Conservation (phyloP, 2,797 vertebrate species). For the Gallinago nigripennis region DNA sequence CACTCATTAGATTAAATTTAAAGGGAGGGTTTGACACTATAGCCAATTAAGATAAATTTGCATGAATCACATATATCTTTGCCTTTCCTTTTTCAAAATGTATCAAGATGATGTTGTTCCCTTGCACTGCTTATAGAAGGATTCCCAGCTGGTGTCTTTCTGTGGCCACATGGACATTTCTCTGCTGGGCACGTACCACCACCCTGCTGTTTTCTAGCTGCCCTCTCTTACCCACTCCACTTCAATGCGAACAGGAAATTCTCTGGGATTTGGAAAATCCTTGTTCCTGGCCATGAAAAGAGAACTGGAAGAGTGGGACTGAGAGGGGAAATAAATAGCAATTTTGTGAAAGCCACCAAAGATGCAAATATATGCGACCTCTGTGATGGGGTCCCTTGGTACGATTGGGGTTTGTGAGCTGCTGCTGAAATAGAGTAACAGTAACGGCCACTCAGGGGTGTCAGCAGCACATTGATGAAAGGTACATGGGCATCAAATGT, state of each 20-base stretch:
- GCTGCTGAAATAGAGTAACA: neutral
- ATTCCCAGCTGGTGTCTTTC: neutral
- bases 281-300: neutral
- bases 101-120: neutral
- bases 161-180: neutral
- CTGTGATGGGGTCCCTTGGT: neutral
- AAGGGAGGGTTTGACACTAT: neutral
- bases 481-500: neutral
- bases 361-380: neutral
- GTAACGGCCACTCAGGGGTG: neutral
- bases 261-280: neutral
- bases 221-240: neutral
- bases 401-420: neutral
- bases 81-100: neutral
- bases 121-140: neutral
- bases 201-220: neutral
- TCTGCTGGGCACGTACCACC: neutral
- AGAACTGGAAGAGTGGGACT: neutral
- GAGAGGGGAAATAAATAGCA: neutral
- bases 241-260: neutral
- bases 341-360: neutral
- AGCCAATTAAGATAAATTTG: conserved; percentile 12
- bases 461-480: neutral
- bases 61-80: neutral
- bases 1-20: neutral